phyloP scores from a whole-genome alignment of 2,113 vertebrate species.

The Dipodomys stephensi region DNA sequence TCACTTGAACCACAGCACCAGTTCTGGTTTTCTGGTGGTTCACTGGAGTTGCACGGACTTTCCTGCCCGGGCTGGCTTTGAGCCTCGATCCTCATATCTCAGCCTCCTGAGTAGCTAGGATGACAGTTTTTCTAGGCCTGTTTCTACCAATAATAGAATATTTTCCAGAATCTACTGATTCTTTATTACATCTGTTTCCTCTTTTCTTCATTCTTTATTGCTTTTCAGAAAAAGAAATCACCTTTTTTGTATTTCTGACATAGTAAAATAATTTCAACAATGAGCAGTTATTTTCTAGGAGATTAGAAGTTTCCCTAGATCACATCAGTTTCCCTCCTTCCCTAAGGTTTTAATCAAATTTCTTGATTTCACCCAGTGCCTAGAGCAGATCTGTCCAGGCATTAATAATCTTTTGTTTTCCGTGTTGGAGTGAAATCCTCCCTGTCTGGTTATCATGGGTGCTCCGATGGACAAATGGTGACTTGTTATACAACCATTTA shows the following conservation, averaged over 20 bases:
- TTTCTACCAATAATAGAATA: not conserved
- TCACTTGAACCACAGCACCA: no score
- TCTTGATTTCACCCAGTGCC: constrained; percentile 36
- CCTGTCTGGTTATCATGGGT: not conserved
- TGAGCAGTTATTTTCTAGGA: constrained; percentile 11
- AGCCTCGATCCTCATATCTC: no score
- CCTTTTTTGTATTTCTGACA: not conserved
- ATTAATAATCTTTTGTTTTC: not conserved
- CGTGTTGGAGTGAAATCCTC: not conserved
- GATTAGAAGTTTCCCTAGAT: constrained; percentile 37
- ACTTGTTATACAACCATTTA: constrained; percentile 3
- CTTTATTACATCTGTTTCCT: not conserved
- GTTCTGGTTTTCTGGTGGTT: no score
- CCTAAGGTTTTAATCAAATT: constrained; percentile 8
- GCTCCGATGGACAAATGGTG: not conserved
- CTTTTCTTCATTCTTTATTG: not conserved
- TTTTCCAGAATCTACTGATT: constrained; percentile 17
- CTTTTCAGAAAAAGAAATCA: constrained; percentile 33
- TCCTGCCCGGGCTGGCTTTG: no score
- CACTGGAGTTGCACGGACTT: no score
- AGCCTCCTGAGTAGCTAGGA: no score
- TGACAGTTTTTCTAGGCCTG: not conserved
- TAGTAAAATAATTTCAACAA: not conserved
- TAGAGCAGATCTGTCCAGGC: not conserved
- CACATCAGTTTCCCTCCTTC: not conserved